These are phyloP conservation scores for Lemur catta DNA, from an alignment of 2,797 vertebrate species.

Conservation along the genomic window DNA sequence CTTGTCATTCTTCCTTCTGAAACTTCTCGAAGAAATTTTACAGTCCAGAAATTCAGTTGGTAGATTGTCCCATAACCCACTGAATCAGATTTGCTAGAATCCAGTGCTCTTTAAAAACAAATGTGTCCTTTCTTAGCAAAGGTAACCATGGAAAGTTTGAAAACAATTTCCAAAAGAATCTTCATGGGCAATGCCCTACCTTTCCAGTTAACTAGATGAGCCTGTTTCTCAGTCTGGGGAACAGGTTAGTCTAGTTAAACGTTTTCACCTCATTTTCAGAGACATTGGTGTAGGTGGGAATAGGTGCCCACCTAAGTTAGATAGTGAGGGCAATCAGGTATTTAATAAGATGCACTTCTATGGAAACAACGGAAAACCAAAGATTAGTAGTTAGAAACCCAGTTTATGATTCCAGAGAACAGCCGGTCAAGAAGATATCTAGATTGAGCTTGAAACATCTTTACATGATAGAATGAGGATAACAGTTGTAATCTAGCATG, in stretches of 20 bases:
- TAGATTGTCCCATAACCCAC: not conserved
- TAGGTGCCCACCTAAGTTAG: not conserved
- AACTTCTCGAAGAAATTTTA: not conserved
- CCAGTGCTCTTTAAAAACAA: not conserved
- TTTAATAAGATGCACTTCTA: not conserved
- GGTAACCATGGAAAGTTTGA: not conserved
- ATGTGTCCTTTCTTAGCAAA: not conserved
- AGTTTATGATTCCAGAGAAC: not conserved
- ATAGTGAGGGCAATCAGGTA: not conserved
- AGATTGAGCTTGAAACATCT: not conserved
- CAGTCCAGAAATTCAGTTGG: not conserved
- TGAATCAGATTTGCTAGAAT: not conserved
- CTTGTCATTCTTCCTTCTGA: not conserved
- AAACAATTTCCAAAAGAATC: constrained; percentile 16
- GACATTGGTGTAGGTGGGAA: not conserved
- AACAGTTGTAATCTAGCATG: not conserved
- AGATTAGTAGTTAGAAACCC: not conserved
- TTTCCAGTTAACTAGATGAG: not conserved
- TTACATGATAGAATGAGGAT: not conserved
- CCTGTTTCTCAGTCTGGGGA: not conserved
- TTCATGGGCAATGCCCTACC: not conserved
- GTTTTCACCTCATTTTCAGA: not conserved
- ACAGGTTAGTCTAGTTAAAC: not conserved
- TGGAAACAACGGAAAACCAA: not conserved
- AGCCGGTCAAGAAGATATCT: not conserved